phyloP scores from a whole-genome alignment of 92 coral and sea anemone species.

The Epizoanthus scotinus region DNA sequence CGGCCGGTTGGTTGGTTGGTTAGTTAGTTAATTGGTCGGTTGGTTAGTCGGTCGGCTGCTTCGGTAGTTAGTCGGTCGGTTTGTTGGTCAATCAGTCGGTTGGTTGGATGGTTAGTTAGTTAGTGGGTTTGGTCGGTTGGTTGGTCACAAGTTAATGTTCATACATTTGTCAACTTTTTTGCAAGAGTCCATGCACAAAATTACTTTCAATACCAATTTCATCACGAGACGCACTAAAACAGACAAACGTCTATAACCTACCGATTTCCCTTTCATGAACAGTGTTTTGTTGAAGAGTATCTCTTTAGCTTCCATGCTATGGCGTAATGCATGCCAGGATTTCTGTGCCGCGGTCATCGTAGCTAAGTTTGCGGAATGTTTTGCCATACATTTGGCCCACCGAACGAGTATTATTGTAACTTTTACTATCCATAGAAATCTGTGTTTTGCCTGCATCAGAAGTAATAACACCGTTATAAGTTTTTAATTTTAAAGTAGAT shows the following conservation, averaged over 20 bases:
- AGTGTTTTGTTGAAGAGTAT: slow-evolving; percentile 85
- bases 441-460: slow-evolving; percentile 59
- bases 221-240: neutral
- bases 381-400: slow-evolving; percentile 52
- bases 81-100: too few species aligned
- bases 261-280: slow-evolving; percentile 86
- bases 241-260: slow-evolving; percentile 32
- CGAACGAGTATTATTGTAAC: slow-evolving; percentile 65
- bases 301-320: slow-evolving; percentile 80
- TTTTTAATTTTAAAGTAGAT: too few species aligned
- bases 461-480: neutral
- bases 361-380: slow-evolving; percentile 55
- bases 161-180: neutral
- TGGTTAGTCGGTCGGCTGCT: too few species aligned
- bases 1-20: too few species aligned
- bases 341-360: slow-evolving; percentile 88
- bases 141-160: neutral
- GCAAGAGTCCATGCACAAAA: too few species aligned
- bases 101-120: too few species aligned
- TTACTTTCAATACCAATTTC: too few species aligned
- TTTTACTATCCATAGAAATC: slow-evolving; percentile 64
- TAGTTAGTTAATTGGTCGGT: too few species aligned
- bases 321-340: slow-evolving; percentile 78
- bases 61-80: too few species aligned
- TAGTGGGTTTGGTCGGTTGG: too few species aligned